Evolutionary conservation across 2,797 vertebrate species (phyloP).

Genomic region (Eulemur mongoz): DNA sequence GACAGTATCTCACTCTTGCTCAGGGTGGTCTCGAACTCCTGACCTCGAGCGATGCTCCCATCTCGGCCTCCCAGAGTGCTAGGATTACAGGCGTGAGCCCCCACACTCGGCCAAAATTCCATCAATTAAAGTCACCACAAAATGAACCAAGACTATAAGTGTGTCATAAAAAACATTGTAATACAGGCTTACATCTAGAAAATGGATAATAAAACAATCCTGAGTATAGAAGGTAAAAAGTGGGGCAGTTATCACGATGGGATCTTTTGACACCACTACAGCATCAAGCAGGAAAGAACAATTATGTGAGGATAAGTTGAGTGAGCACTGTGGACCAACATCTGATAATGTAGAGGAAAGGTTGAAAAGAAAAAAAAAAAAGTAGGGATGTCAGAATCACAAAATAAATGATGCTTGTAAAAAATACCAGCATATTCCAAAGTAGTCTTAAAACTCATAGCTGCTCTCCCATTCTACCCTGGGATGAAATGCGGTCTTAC

Average conservation of each 20-base stretch:
- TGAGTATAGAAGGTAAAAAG: background rate
- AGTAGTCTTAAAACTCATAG: background rate
- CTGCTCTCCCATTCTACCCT: fast-evolving
- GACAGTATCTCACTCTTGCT: too few species aligned
- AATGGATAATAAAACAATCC: too few species aligned
- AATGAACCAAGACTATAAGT: background rate
- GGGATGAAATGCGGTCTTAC: constrained; percentile 81
- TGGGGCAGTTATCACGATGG: background rate
- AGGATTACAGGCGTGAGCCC: too few species aligned
- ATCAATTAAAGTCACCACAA: background rate
- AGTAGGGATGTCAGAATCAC: background rate
- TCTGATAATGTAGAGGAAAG: background rate
- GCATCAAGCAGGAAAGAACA: background rate
- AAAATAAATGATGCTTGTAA: background rate
- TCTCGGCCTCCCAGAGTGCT: too few species aligned
- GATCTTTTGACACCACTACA: background rate
- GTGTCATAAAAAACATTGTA: fast-evolving
- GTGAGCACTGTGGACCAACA: background rate
- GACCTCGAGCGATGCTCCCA: too few species aligned
- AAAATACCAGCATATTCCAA: background rate
- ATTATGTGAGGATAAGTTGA: background rate
- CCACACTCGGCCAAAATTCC: background rate
- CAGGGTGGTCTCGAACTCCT: too few species aligned
- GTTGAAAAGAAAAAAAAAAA: background rate
- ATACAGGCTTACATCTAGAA: background rate